phyloP scores from a whole-genome alignment of 2,113 vertebrate species.

The Sialia sialis region DNA sequence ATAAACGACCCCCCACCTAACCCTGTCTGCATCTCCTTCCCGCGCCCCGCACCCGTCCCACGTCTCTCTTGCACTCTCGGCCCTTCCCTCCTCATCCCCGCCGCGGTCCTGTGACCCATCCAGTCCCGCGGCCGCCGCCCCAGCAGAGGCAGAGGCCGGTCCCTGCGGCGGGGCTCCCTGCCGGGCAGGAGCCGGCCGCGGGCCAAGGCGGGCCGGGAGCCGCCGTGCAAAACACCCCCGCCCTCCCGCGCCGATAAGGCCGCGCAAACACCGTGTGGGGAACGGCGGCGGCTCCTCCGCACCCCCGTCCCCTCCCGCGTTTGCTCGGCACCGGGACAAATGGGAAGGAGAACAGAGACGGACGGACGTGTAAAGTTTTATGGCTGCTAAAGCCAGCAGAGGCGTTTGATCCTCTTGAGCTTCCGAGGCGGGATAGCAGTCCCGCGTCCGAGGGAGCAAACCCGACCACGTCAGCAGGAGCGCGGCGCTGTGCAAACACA shows the following conservation, averaged over 20 bases:
- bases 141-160: neutral
- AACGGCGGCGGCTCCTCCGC: neutral
- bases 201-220: neutral
- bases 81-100: too few relatives aligned
- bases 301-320: neutral
- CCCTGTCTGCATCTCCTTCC: neutral
- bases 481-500: neutral
- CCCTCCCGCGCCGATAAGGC: neutral
- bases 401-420: neutral
- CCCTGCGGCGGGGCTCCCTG: too few relatives aligned
- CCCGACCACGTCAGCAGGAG: neutral
- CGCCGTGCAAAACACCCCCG: neutral
- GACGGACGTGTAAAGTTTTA: neutral
- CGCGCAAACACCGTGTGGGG: neutral
- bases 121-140: neutral
- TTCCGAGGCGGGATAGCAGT: neutral
- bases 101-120: neutral
- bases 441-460: neutral
- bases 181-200: neutral
- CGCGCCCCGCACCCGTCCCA: neutral
- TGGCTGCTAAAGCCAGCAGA: neutral
- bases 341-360: neutral
- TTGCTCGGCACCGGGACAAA: neutral
- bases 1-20: neutral
- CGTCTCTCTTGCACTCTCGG: neutral